Base-by-base conservation (phyloP, 2,888 invertebrate genomes). In the Branchellion lobata region DNA sequence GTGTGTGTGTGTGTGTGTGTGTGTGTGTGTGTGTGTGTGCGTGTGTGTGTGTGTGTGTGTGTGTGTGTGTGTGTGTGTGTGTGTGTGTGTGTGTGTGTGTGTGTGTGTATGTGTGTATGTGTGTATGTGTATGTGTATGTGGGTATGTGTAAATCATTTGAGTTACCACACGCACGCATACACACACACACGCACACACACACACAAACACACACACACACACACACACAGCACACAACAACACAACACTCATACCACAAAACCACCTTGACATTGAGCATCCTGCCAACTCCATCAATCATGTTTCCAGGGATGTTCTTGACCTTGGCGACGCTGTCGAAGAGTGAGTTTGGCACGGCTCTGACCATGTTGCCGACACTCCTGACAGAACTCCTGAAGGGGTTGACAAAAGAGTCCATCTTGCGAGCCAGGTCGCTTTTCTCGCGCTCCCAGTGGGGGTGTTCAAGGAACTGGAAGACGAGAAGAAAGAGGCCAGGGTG, bases 341-440 rank as follows among this genome's bases (percentile, higher is more conserved):
- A 90, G 82, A 95, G 91, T 84, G 93, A 93, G 85, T 95, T 95
- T 0, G 95, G 95, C 90, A 94, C 93, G 76, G 93, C 92, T 87
- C 93, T 93, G 36, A 96, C 92, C 0, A 93, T 91, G 84, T 90
- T 90, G 0, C 91, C 91, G 31, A 92, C 90, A 31, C 88, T 92
- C 85, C 92, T 92, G 90, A 94, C 93, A 0, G 94, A 93, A 3
- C 91, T 92, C 85, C 92, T 92, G 81, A 96, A 88, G 0, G 95
- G 94, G 85, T 93, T 92, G 73, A 94, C 92, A 68, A 94, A 87
- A 29, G 91, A 91, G 85, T 88, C 88, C 85, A 89, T 85, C 84
- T 87, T 88, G 84, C 86, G 85, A 1, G 87, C 85, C 27, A 88
- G 83, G 34, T 87, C 86, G 81, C 86, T 87, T 82, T 86, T 88